Evolutionary conservation across 2,113 vertebrate genomes (phyloP).

Genomic region (Taurulus bubalis): DNA sequence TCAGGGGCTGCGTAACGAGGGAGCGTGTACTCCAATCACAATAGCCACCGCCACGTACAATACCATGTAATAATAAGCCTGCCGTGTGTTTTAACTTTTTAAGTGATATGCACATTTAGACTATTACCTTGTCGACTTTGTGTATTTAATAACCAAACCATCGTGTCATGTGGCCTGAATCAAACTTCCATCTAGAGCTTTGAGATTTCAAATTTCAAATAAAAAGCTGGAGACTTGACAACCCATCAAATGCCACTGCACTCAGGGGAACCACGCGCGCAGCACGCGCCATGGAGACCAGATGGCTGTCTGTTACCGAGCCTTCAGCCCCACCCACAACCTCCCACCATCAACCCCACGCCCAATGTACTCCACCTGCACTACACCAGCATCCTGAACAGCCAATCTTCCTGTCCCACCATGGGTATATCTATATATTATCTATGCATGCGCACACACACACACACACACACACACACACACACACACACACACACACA

Average conservation of each 20-base stretch:
- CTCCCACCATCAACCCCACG: slow-evolving; percentile 30
- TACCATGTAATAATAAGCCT: neutral
- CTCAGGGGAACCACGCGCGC: slow-evolving; percentile 83
- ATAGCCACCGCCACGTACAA: neutral
- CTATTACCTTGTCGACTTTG: neutral
- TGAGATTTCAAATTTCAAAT: slow-evolving; percentile 25
- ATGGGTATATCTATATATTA: neutral
- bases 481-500: slow-evolving; percentile 22
- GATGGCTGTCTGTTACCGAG: slow-evolving; percentile 77
- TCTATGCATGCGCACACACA: slow-evolving; percentile 2
- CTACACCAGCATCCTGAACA: slow-evolving; percentile 33
- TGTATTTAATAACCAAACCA: neutral
- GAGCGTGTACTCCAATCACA: slow-evolving; percentile 10
- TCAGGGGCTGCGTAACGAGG: neutral
- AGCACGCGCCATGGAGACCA: slow-evolving; percentile 85
- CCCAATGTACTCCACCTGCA: slow-evolving; percentile 20
- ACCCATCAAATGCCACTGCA: slow-evolving; percentile 71
- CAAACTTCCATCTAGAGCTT: neutral
- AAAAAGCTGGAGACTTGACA: slow-evolving; percentile 47
- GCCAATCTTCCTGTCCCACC: slow-evolving; percentile 4
- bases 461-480: slow-evolving; percentile 9
- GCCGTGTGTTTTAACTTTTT: neutral
- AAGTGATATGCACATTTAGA: neutral
- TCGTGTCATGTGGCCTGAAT: neutral
- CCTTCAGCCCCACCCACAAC: slow-evolving; percentile 38